Percentiles rank a stretch among this genome's conserved stretches.
phyloP scores from a whole-genome alignment of 2,888 invertebrate species.

The Eristalis intricaria region DNA sequence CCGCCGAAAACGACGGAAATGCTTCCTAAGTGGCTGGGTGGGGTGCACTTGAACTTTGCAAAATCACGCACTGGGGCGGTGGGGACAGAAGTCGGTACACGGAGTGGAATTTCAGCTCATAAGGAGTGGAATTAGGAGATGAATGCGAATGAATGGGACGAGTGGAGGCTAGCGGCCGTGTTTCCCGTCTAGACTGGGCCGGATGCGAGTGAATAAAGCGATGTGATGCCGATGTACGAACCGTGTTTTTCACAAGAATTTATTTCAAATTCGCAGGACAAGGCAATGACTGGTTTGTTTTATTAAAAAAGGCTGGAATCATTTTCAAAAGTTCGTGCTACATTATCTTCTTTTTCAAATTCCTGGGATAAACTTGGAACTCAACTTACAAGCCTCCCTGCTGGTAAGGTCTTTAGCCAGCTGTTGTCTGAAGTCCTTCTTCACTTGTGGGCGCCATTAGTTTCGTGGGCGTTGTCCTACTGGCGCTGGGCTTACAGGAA shows the following conservation, averaged over 20 bases:
- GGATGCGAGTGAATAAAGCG: background rate
- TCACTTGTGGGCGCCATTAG: no score
- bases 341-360: no score
- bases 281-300: no score
- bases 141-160: background rate
- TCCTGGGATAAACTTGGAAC: no score
- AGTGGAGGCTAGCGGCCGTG: background rate
- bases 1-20: background rate
- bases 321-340: no score
- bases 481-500: no score
- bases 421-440: no score
- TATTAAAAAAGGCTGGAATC: no score
- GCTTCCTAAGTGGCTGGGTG: background rate
- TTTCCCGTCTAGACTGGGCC: background rate
- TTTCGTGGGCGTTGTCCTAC: no score
- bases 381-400: no score
- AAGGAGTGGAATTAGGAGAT: background rate
- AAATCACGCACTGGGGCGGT: background rate
- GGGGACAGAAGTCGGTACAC: background rate
- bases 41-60: background rate
- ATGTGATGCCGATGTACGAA: background rate
- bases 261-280: background rate
- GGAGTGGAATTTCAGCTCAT: background rate
- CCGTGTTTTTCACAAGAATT: background rate
- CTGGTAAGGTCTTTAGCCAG: no score